A percentile compares a stretch with the other conserved stretches of the same genome.
phyloP scores from a whole-genome alignment of 2,888 invertebrate species.

The Lasioglossum figueresi region DNA sequence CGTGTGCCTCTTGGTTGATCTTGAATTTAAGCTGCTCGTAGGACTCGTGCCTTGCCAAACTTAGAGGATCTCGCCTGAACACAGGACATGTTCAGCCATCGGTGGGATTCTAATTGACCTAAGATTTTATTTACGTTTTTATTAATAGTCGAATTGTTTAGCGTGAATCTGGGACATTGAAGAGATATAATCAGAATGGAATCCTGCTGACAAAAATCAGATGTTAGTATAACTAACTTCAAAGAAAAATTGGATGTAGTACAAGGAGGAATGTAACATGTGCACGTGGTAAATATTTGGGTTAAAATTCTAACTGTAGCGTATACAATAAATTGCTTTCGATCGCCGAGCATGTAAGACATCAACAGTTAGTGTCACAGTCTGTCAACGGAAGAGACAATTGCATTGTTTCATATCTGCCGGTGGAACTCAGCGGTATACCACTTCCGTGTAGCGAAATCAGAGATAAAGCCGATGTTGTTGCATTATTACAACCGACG shows the following conservation, averaged over 20 bases:
- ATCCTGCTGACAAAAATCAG: not conserved
- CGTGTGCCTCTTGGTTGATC: constrained; percentile 32
- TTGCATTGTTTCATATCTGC: constrained; percentile 50
- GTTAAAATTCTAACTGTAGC: not conserved
- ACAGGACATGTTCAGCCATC: not conserved
- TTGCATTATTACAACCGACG: constrained; percentile 48
- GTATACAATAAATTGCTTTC: not conserved
- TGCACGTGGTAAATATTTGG: not conserved
- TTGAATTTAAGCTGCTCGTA: constrained; percentile 3
- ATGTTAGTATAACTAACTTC: not conserved
- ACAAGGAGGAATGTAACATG: not conserved
- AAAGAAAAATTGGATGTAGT: not conserved
- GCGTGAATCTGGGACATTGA: not conserved
- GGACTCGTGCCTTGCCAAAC: not conserved
- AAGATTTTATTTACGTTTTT: not conserved
- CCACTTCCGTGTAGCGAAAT: constrained; percentile 62
- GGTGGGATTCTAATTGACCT: no score
- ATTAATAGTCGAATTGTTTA: no score
- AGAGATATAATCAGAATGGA: not conserved
- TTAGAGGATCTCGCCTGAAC: not conserved
- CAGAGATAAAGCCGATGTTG: constrained; percentile 58
- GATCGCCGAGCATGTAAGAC: not conserved
- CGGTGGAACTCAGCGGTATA: constrained; percentile 40
- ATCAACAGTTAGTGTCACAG: constrained; percentile 15
- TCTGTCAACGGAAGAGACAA: constrained; percentile 37